Evolutionary conservation across 2,888 invertebrate species (phyloP).

Genomic region (Parochlus steinenii): DNA sequence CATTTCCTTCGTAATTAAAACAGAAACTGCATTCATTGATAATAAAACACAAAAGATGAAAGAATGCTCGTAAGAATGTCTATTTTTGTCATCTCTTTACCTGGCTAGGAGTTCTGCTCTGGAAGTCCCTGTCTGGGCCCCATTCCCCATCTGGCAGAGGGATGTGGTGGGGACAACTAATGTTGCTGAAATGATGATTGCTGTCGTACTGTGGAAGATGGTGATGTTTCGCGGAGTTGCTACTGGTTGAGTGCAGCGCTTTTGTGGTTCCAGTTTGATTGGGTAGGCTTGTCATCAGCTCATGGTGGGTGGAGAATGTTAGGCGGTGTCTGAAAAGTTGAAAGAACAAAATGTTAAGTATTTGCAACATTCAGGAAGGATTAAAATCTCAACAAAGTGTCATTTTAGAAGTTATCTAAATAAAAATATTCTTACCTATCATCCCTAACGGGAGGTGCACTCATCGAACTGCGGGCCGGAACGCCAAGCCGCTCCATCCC

Average conservation of each 20-base stretch:
- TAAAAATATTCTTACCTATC: conserved; percentile 23
- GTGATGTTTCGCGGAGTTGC: conserved; percentile 34
- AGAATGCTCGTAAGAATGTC: no score
- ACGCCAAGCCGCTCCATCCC: conserved; percentile 46
- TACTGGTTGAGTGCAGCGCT: conserved; percentile 36
- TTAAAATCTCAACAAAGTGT: conserved; percentile 1
- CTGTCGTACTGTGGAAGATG: neutral
- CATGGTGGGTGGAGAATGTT: conserved; percentile 11
- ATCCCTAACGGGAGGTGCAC: conserved; percentile 27
- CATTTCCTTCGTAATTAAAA: no score
- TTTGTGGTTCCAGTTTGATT: conserved; percentile 15
- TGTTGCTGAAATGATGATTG: conserved; percentile 18
- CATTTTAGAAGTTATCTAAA: conserved; percentile 3
- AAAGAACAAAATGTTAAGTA: neutral
- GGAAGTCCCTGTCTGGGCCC: conserved; percentile 42
- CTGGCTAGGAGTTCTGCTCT: conserved; percentile 47
- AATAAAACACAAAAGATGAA: no score
- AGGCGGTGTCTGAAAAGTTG: neutral
- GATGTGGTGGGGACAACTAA: conserved; percentile 44
- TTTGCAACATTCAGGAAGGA: no score
- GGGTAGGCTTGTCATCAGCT: conserved; percentile 9
- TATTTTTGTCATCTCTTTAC: no score
- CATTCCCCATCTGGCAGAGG: conserved; percentile 48
- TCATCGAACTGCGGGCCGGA: conserved; percentile 33
- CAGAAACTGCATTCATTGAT: no score